Base-by-base conservation (phyloP, 2,113 vertebrate genomes). In the Calyptommatus sinebrachiatus region DNA sequence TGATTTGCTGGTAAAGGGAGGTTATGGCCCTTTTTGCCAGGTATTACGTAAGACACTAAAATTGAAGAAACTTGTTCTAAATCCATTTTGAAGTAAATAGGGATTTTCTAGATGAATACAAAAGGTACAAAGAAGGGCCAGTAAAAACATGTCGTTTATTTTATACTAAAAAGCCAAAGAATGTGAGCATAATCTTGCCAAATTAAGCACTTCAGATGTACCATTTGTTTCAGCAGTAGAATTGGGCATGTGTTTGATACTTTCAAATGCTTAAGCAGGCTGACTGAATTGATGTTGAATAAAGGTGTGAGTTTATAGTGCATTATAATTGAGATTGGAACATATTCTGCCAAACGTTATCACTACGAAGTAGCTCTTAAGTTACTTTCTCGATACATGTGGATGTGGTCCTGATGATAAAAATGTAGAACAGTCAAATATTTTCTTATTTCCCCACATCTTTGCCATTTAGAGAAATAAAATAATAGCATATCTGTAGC, bases 41-140 rank as follows among this genome's bases (percentile, higher is more conserved):
- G 4, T 28, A 12, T 57, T 57, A 57, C 53, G 53, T 57, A 57
- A 57, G 53, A 1, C 9, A 62, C 61, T 24, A 0, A 46, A 81
- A 83, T 69, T 21, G 67, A 80, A 48, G 41, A 60, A 82, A 48
- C 53, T n/a, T 61, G 62, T 57, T 76, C 35, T 20, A n/a, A 57
- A 68, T n/a, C 18, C 10, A 77, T 57, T 57, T 7, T 68, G 63
- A 77, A 67, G 41, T 4, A 35, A 77, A 69, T 20, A 46, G 61
- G 29, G 24, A 2, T 76, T 65, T 48, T 29, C 14, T 14, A 50
- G 8, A 50, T 50, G 12, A 50, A 50, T 50, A 14, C 9, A 50
- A 50, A 50, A 41, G 35, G 35, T 41, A 50, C 9, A 50, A 20
- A 50, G 5, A 62, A 75, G 11, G 1, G 12, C 11, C 16, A 76